phyloP scores from a whole-genome alignment of 2,797 vertebrate genomes.

The Arrhamphus sclerolepis region DNA sequence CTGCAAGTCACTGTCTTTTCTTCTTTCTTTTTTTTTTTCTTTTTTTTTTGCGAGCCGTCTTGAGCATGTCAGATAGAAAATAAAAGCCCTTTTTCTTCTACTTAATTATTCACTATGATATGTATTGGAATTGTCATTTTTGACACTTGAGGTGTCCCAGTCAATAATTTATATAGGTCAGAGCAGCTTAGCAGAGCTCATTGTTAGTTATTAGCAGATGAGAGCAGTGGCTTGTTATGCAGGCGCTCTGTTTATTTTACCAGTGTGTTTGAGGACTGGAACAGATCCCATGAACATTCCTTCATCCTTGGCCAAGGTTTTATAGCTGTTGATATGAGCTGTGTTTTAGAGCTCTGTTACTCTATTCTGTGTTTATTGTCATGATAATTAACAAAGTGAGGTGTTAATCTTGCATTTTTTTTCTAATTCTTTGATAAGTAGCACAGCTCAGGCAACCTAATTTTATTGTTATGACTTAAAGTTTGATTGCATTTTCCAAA shows the following conservation, averaged over 20 bases:
- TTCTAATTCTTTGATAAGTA: conserved; percentile 36
- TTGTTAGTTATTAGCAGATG: conserved; percentile 75
- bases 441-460: conserved; percentile 29
- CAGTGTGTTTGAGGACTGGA: conserved; percentile 71
- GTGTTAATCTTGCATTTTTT: conserved; percentile 58
- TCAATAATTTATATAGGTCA: conserved; percentile 82
- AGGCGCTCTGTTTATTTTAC: conserved; percentile 71
- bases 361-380: conserved; percentile 68
- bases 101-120: conserved; percentile 78
- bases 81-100: conserved; percentile 63
- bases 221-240: conserved; percentile 66
- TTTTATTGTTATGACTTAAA: conserved; percentile 37
- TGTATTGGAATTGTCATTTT: conserved; percentile 78
- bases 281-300: conserved; percentile 65
- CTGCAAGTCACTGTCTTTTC: conserved; percentile 50
- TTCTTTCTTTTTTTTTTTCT: conserved; percentile 20
- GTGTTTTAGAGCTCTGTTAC: conserved; percentile 48
- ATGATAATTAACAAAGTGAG: conserved; percentile 65
- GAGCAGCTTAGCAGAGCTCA: conserved; percentile 58
- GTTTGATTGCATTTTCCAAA: not conserved
- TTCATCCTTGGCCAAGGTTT: conserved; percentile 69
- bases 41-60: conserved; percentile 42
- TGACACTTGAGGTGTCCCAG: conserved; percentile 77
- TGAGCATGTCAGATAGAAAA: conserved; percentile 68
- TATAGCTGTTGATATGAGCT: conserved; percentile 61